Evolutionary conservation across 2,888 invertebrate genomes (phyloP).

Genomic region (Zaprionus bogoriensis): DNA sequence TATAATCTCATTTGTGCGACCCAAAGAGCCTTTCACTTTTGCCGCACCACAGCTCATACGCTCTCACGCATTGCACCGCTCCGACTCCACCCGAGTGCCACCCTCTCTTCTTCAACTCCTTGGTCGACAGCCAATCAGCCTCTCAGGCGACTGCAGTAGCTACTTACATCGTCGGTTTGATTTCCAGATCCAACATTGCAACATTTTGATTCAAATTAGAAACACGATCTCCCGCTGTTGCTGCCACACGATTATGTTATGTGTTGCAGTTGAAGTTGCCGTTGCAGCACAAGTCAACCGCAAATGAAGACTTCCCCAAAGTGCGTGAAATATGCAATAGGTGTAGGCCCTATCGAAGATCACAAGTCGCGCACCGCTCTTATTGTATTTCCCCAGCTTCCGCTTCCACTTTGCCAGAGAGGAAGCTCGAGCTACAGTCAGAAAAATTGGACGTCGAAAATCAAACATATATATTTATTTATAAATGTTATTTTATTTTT

Average conservation of each 20-base stretch:
- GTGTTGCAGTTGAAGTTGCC: constrained; percentile 21
- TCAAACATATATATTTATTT: no score
- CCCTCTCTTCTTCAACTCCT: neutral
- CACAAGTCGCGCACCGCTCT: constrained; percentile 18
- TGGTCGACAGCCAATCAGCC: constrained; percentile 27
- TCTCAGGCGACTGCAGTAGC: constrained; percentile 26
- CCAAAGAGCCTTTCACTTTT: constrained; percentile 73
- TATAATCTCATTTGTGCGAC: constrained; percentile 63
- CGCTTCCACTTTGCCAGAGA: constrained; percentile 29
- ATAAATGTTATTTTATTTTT: no score
- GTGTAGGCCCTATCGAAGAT: constrained; percentile 15
- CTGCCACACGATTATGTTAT: constrained; percentile 23
- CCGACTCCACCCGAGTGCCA: constrained; percentile 5
- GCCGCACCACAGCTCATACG: constrained; percentile 39
- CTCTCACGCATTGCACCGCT: constrained; percentile 55
- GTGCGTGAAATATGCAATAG: constrained; percentile 21
- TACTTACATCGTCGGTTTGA: constrained; percentile 40
- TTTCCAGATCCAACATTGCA: constrained; percentile 35
- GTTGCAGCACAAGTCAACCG: constrained; percentile 11
- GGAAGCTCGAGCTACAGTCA: constrained; percentile 8
- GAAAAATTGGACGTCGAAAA: neutral
- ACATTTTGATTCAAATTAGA: constrained; percentile 45
- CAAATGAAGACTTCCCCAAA: constrained; percentile 19
- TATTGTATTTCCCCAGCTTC: constrained; percentile 34
- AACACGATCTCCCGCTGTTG: constrained; percentile 44